Percentiles rank a stretch among this genome's conserved stretches.
phyloP scores from a whole-genome alignment of 2,113 vertebrate genomes.

The Origma solitaria region DNA sequence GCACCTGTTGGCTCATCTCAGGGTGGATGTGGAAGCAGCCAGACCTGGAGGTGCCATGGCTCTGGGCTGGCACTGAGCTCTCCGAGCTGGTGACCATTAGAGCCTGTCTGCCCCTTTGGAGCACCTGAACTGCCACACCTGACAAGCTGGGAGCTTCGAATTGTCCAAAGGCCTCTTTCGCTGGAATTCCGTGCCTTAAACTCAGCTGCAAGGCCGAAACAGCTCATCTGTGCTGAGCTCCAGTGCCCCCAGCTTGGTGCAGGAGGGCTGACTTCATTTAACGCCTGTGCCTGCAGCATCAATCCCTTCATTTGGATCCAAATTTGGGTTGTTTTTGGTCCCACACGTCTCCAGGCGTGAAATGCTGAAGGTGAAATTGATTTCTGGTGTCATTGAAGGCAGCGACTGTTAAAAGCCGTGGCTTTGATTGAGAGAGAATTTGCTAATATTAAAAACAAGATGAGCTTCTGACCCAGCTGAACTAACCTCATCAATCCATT shows the following conservation, averaged over 20 bases:
- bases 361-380: background rate
- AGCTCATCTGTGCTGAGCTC: background rate
- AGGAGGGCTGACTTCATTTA: background rate
- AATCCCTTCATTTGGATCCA: background rate
- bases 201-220: background rate
- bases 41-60: background rate
- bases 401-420: accelerated
- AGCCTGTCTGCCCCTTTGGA: no score
- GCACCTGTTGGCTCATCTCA: background rate
- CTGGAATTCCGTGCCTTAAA: background rate
- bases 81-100: no score
- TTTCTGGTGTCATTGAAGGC: background rate
- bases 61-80: background rate
- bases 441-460: background rate
- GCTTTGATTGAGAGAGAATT: background rate
- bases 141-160: background rate
- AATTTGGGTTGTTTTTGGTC: background rate
- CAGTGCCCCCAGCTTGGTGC: background rate
- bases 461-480: background rate
- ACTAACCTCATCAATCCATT: background rate
- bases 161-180: background rate
- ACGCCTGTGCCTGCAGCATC: background rate
- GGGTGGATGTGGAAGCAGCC: background rate
- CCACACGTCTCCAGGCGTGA: accelerated
- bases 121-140: background rate